Conservation (phyloP, 2,113 vertebrate species). For the Coturnix japonica region DNA sequence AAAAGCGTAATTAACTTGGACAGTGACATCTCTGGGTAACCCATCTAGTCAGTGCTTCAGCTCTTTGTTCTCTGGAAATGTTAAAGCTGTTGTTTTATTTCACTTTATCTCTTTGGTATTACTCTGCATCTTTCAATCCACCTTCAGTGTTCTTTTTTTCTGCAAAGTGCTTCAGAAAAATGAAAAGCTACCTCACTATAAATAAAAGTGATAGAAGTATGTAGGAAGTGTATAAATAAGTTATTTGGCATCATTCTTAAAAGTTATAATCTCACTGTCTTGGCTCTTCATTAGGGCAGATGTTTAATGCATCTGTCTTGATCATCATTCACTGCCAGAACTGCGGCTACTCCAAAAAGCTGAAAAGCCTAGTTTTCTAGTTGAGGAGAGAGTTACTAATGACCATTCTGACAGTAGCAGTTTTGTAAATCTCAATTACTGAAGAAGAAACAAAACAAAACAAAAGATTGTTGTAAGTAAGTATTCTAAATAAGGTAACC, state of each 20-base stretch:
- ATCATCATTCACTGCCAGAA: constrained; percentile 10
- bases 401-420: not conserved
- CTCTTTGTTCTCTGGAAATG: constrained; percentile 2
- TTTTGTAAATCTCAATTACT: not conserved
- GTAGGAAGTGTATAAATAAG: not conserved
- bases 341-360: not conserved
- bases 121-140: not conserved
- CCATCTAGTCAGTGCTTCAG: not conserved
- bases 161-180: not conserved
- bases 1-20: constrained; percentile 41
- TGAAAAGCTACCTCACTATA: not conserved
- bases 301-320: not conserved
- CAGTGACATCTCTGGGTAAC: not conserved
- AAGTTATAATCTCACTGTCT: constrained; percentile 20
- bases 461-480: not conserved
- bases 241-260: constrained; percentile 14
- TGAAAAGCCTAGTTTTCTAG: not conserved
- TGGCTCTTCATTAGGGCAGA: constrained; percentile 22
- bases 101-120: not conserved
- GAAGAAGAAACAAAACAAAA: not conserved
- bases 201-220: not conserved
- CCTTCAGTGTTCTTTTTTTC: not conserved
- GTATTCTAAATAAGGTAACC: not conserved
- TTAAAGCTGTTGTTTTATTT: not conserved
- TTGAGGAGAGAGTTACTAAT: not conserved